Evolutionary conservation across 2,113 vertebrate species (phyloP).

Genomic region (Xenotilapia longispinis): DNA sequence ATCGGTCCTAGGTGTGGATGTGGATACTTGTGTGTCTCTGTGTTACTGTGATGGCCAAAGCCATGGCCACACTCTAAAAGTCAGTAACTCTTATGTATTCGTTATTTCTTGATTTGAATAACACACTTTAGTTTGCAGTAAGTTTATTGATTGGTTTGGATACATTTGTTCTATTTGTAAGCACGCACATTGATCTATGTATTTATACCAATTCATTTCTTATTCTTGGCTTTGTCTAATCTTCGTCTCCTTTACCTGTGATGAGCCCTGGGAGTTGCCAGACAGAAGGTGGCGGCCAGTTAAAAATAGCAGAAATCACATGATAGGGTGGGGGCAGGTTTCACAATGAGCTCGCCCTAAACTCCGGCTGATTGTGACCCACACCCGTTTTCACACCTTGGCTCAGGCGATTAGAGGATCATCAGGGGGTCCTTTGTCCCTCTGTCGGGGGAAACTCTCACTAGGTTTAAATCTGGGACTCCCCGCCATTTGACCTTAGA

Average conservation of each 20-base stretch:
- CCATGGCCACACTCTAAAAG: rapidly evolving
- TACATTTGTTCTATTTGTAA: not conserved
- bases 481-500: too few relatives aligned
- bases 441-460: rapidly evolving
- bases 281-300: rapidly evolving
- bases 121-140: not conserved
- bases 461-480: too few relatives aligned
- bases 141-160: rapidly evolving
- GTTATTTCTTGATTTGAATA: not conserved
- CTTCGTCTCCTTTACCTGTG: rapidly evolving
- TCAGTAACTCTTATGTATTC: rapidly evolving
- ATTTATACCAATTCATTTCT: not conserved
- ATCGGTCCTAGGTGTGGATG: not conserved
- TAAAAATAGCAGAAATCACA: too few relatives aligned
- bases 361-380: rapidly evolving
- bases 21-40: not conserved
- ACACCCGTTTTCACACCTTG: rapidly evolving
- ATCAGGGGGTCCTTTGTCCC: too few relatives aligned
- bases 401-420: too few relatives aligned
- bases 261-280: not conserved
- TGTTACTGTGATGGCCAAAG: not conserved
- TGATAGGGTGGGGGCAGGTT: not conserved
- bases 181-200: rapidly evolving
- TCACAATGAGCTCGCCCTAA: rapidly evolving
- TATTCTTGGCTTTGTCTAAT: rapidly evolving